A percentile compares a stretch with the other conserved stretches of the same genome.
Evolutionary conservation across 1,140 invertebrate genomes (phyloP).

Genomic region (Hestina assimilis): DNA sequence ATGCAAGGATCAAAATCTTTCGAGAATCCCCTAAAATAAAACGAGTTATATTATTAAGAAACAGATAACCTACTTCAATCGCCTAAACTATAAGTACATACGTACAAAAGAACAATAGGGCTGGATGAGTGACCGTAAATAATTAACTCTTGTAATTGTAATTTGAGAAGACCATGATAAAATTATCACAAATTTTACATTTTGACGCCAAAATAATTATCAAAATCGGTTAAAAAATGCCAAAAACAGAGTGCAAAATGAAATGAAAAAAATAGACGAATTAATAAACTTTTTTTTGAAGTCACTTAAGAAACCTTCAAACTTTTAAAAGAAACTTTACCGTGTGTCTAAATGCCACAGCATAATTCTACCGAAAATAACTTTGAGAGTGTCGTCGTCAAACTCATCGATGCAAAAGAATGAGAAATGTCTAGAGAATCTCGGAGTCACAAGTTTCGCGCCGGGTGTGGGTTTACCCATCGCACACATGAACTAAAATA

Average conservation of each 20-base stretch:
- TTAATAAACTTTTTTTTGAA: no score
- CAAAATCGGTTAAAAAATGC: not conserved
- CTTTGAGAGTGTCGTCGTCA: constrained; percentile 88
- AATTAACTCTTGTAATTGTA: no score
- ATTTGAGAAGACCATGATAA: no score
- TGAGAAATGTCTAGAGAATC: constrained; percentile 95
- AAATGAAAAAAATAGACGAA: no score
- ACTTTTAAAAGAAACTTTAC: no score
- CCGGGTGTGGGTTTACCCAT: constrained; percentile 93
- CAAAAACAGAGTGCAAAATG: no score
- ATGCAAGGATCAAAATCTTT: constrained; percentile 97
- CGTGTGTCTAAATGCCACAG: constrained; percentile 96
- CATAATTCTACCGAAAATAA: constrained; percentile 94
- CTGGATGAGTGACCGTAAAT: no score
- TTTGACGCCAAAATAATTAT: not conserved
- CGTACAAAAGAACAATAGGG: no score
- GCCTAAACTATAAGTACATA: no score
- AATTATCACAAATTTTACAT: no score
- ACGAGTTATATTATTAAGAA: not conserved
- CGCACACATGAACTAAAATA: constrained; percentile 85
- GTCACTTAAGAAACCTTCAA: no score
- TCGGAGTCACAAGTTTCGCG: constrained; percentile 89
- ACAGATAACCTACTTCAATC: no score
- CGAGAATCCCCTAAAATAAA: constrained; percentile 87
- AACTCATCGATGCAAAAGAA: constrained; percentile 95